Percentiles rank a stretch among this genome's conserved stretches.
These are phyloP conservation scores for Chaetops frenatus DNA, from an alignment of 2,113 vertebrate genomes.

Conservation along the genomic window DNA sequence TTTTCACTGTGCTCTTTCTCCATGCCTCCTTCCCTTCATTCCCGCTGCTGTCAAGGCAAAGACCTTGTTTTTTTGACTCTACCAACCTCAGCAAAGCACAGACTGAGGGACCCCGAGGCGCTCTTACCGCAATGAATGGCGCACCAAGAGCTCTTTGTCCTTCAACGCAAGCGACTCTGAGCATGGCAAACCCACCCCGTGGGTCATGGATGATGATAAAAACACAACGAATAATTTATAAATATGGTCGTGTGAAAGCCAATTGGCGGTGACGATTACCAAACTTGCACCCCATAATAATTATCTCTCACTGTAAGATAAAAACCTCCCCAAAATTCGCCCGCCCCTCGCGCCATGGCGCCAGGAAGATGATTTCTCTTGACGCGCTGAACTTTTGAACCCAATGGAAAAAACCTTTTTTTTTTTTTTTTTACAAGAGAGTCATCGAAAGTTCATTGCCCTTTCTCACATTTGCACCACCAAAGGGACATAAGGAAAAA, in stretches of 20 bases:
- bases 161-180: not conserved
- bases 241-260: not conserved
- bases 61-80: not conserved
- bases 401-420: not conserved
- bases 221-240: not conserved
- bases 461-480: conserved; percentile 68
- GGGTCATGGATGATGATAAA: not conserved
- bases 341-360: not conserved
- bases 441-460: conserved; percentile 70
- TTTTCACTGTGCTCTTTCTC: not conserved
- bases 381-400: conserved; percentile 71
- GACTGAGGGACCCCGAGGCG: not conserved
- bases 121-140: not conserved
- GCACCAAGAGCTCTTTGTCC: not conserved
- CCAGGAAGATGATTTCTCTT: conserved; percentile 56
- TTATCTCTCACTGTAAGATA: not conserved
- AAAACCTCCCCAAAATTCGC: not conserved
- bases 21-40: not conserved
- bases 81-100: not conserved
- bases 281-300: not conserved
- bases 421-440: conserved; percentile 51
- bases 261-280: not conserved
- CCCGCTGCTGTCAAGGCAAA: not conserved
- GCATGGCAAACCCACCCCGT: not conserved
- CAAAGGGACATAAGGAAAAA: conserved; percentile 67